These are phyloP conservation scores for Eumerus sabulonum DNA, from an alignment of 2,888 invertebrate genomes.

Conservation along the genomic window DNA sequence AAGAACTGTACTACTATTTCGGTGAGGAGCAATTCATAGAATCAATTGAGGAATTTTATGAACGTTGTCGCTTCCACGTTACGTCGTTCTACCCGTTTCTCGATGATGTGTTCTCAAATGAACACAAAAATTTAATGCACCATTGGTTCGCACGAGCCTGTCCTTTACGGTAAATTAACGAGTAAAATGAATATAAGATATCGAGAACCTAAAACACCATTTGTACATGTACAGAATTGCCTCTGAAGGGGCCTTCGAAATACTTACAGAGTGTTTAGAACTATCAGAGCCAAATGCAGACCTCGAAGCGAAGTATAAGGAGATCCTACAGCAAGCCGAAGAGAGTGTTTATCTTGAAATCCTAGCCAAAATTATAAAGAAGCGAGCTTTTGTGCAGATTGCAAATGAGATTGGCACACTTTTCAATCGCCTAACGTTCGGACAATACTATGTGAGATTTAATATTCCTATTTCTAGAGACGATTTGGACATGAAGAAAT, in stretches of 20 bases:
- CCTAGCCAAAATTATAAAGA: constrained; percentile 10
- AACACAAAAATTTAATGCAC: constrained; percentile 31
- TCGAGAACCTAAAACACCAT: background rate
- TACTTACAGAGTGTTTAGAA: constrained; percentile 19
- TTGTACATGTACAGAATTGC: background rate
- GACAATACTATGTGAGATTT: constrained; percentile 41
- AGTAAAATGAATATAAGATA: background rate
- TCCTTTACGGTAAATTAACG: constrained; percentile 1
- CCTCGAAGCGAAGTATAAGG: too few relatives aligned
- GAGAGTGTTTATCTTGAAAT: constrained; percentile 19
- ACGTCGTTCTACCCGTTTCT: constrained; percentile 26
- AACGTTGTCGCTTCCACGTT: constrained; percentile 45
- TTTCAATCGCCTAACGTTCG: constrained; percentile 38
- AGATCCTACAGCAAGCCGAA: constrained; percentile 3
- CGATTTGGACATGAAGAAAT: constrained; percentile 5
- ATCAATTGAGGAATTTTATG: constrained; percentile 24
- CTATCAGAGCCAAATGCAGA: background rate
- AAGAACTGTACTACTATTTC: constrained; percentile 29
- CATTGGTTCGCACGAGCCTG: constrained; percentile 14
- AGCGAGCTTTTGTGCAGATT: constrained; percentile 25
- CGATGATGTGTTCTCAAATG: constrained; percentile 7
- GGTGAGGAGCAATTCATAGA: constrained; percentile 28
- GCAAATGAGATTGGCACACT: constrained; percentile 44
- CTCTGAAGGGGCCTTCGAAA: constrained; percentile 12
- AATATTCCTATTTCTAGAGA: constrained; percentile 28